phyloP scores from a whole-genome alignment of 1,140 invertebrate genomes.

The Metaphire vulgaris region DNA sequence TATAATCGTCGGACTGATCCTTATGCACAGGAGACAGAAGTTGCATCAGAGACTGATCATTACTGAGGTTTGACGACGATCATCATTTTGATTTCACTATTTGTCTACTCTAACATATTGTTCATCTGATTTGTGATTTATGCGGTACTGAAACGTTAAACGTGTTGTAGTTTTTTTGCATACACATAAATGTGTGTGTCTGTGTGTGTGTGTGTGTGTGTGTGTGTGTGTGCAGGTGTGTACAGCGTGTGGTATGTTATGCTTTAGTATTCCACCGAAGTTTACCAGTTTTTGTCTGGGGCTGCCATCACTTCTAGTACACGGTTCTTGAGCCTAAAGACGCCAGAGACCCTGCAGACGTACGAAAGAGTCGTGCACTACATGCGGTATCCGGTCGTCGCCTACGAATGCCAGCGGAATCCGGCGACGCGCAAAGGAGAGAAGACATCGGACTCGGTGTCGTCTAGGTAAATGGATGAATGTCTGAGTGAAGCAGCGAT shows the following conservation, averaged over 20 bases:
- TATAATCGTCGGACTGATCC: slow-evolving; percentile 75
- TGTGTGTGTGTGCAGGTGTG: too few species aligned
- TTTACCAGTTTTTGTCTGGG: slow-evolving; percentile 83
- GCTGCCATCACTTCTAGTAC: slow-evolving; percentile 75
- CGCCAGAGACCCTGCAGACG: slow-evolving; percentile 65
- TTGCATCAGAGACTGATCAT: slow-evolving; percentile 70
- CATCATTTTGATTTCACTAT: too few species aligned
- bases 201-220: too few species aligned
- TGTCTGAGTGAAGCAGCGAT: background rate
- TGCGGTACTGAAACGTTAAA: too few species aligned
- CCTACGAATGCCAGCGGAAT: slow-evolving; percentile 60
- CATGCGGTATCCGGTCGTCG: slow-evolving; percentile 78
- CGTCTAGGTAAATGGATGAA: background rate
- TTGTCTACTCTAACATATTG: too few species aligned
- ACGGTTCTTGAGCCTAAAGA: slow-evolving; percentile 73
- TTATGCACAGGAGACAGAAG: slow-evolving; percentile 75
- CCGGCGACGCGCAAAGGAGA: background rate
- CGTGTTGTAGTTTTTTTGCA: too few species aligned
- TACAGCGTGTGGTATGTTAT: too few species aligned
- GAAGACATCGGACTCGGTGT: background rate
- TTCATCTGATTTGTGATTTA: too few species aligned
- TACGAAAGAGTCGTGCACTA: slow-evolving; percentile 75
- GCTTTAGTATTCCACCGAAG: slow-evolving; percentile 67
- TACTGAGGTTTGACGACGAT: slow-evolving; percentile 62
- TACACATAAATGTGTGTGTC: too few species aligned